Evolutionary conservation across 2,888 invertebrate genomes (phyloP).

Genomic region (Colletes collaris): DNA sequence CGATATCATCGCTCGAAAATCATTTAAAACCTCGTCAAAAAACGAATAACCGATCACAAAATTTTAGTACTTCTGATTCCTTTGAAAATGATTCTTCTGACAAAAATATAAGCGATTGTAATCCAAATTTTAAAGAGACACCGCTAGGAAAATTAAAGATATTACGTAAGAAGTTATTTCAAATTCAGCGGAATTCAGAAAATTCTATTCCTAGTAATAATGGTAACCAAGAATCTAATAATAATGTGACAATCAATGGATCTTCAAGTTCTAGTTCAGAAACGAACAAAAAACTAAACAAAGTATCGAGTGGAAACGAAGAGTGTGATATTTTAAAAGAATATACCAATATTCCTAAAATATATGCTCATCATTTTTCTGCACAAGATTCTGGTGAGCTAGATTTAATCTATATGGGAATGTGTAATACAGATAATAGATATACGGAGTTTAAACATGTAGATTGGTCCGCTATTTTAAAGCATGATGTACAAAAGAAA

Average conservation of each 20-base stretch:
- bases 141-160: neutral
- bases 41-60: neutral
- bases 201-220: neutral
- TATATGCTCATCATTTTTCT: constrained; percentile 21
- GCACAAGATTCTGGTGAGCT: constrained; percentile 19
- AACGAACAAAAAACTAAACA: neutral
- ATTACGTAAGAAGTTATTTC: constrained; percentile 20
- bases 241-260: neutral
- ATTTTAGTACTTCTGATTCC: neutral
- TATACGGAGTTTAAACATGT: neutral
- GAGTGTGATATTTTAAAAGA: constrained; percentile 4
- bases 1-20: neutral
- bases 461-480: constrained; percentile 20
- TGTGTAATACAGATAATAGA: neutral
- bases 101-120: neutral
- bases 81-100: neutral
- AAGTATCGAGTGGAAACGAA: neutral
- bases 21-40: neutral
- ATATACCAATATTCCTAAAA: constrained; percentile 9
- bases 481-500: neutral
- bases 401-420: neutral
- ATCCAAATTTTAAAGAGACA: neutral
- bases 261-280: neutral
- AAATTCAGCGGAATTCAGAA: constrained; percentile 13
- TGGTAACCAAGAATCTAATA: neutral